Evolutionary conservation across 2,797 vertebrate species (phyloP).

Genomic region (Trachops cirrhosus): DNA sequence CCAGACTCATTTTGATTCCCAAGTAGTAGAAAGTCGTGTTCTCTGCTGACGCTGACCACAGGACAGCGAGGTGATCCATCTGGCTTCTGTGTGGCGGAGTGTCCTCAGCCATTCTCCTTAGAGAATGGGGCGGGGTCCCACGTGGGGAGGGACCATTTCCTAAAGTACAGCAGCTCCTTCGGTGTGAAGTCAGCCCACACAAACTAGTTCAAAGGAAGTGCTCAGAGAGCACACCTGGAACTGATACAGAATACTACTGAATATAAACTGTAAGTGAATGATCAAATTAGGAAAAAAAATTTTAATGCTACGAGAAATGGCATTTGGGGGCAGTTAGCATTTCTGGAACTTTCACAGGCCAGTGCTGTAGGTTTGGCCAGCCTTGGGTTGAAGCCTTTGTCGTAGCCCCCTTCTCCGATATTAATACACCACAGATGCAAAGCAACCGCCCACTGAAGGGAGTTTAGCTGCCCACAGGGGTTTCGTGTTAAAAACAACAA

Average conservation of each 20-base stretch:
- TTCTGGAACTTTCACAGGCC: not conserved
- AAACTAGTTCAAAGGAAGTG: not conserved
- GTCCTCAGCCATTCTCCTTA: not conserved
- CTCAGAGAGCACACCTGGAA: not conserved
- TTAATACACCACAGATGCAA: rapidly evolving
- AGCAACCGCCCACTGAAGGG: not conserved
- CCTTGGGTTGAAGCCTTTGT: not conserved
- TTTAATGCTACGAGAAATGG: not conserved
- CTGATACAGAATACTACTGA: not conserved
- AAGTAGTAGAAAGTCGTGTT: not conserved
- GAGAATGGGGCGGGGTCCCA: too few relatives aligned
- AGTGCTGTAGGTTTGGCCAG: not conserved
- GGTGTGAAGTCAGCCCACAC: not conserved
- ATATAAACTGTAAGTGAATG: not conserved
- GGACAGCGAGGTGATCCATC: not conserved
- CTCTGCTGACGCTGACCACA: rapidly evolving
- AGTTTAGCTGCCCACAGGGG: not conserved
- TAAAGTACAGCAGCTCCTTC: not conserved
- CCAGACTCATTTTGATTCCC: not conserved
- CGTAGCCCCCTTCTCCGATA: not conserved
- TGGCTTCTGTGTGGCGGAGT: not conserved
- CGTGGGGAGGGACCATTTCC: not conserved
- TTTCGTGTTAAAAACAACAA: not conserved
- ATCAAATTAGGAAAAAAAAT: not conserved
- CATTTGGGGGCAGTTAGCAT: not conserved